Base-by-base conservation (phyloP, 2,888 invertebrate genomes). In the Heliconius erato region DNA sequence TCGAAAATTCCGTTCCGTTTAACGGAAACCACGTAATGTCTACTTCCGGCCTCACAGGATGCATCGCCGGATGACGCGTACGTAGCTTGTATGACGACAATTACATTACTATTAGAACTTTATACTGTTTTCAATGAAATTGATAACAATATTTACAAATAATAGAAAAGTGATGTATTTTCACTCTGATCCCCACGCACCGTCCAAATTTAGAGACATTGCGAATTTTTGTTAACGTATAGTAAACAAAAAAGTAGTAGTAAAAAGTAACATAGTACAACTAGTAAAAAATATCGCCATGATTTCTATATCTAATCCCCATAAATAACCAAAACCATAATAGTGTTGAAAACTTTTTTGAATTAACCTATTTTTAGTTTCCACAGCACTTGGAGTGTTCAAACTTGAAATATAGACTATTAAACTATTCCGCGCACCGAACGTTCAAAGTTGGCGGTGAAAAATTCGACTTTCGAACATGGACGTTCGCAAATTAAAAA, bases 401-500 rank as follows among this genome's bases (percentile, higher is more conserved):
- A 72, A 85, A 85, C 82, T 83, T 85, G 82, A 80, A 85, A 77
- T 80, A 80, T 85, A 82, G 76, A 76, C 83, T 83, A 89, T 91
- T 89, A 86, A 89, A 88, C 92, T 90, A 91, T 91, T 92, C 91
- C 92, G 90, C 85, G 85, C 85, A 84, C 79, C 83, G 83, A 85
- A 85, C 86, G 85, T 79, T 85, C 76, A 82, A 87, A 87, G 85
- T 86, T 86, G 74, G 82, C 89, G 90, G 90, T 93, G 94, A 94
- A 94, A 94, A 94, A 94, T 93, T 92, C 90, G 91, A 92, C 91
- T 91, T 93, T 88, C 89, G 88, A 89, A 91, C 90, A 87, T 84
- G 88, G 89, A 88, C 87, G 89, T 89, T 90, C 89, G 89, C 92
- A 94, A 94, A 94, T 94, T 94, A 93, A 94, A 94, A 94, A 94